A percentile compares a stretch with the other conserved stretches of the same genome.
Evolutionary conservation across 2,797 vertebrate genomes (phyloP).

Genomic region (Sebastes trivittatus): DNA sequence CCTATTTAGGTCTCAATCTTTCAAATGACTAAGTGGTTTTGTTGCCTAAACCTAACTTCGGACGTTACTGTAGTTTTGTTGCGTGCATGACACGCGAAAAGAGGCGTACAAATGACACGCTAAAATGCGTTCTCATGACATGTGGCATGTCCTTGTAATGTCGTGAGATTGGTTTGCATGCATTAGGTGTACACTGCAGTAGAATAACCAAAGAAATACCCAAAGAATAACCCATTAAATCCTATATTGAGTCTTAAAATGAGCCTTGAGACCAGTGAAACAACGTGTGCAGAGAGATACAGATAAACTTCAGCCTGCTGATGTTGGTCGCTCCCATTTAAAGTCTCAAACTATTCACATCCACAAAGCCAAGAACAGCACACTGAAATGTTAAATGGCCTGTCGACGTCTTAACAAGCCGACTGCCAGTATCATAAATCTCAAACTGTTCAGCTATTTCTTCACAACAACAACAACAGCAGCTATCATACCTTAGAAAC

Average conservation of each 20-base stretch:
- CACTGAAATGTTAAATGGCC: neutral
- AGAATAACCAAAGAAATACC: rapidly evolving
- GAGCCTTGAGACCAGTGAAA: neutral
- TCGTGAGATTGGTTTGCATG: too few species aligned
- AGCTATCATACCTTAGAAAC: neutral
- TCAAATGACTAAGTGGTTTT: neutral
- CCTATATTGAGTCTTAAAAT: neutral
- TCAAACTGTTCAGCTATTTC: neutral
- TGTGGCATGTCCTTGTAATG: too few species aligned
- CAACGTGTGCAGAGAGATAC: neutral
- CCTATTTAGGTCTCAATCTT: neutral
- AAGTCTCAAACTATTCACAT: neutral
- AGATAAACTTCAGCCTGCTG: neutral
- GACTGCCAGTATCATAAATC: conserved; percentile 2
- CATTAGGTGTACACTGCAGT: neutral
- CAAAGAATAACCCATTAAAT: neutral
- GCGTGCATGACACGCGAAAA: too few species aligned
- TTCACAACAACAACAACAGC: neutral
- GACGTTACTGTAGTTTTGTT: too few species aligned
- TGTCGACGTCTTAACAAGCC: neutral
- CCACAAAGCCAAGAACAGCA: conserved; percentile 2
- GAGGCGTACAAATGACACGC: too few species aligned
- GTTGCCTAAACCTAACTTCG: too few species aligned
- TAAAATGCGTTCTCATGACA: too few species aligned
- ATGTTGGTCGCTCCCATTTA: neutral